These are phyloP conservation scores for Mylabris phalerata DNA, from an alignment of 1,140 invertebrate species.

Conservation along the genomic window DNA sequence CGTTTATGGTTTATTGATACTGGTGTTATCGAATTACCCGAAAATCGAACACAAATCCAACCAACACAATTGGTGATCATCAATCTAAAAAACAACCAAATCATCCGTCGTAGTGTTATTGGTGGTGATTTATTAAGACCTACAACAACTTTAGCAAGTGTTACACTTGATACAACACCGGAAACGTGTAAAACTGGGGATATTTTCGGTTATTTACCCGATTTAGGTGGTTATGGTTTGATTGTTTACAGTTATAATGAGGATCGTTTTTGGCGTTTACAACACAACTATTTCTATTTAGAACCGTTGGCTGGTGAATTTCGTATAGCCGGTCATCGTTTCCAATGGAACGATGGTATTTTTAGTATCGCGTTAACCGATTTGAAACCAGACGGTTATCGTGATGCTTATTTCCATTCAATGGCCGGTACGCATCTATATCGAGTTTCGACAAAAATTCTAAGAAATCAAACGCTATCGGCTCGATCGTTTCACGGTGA, in stretches of 20 bases:
- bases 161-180: slow-evolving; percentile 55
- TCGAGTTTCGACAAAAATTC: slow-evolving; percentile 54
- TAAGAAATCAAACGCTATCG: slow-evolving; percentile 53
- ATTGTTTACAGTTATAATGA: slow-evolving; percentile 60
- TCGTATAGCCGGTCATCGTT: slow-evolving; percentile 53
- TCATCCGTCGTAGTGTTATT: slow-evolving; percentile 43
- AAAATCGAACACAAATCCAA: slow-evolving; percentile 48
- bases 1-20: slow-evolving; percentile 71
- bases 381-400: slow-evolving; percentile 46
- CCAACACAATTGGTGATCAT: slow-evolving; percentile 58
- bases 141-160: slow-evolving; percentile 50
- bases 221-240: slow-evolving; percentile 58
- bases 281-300: slow-evolving; percentile 66
- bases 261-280: slow-evolving; percentile 60
- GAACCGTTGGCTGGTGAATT: slow-evolving; percentile 63
- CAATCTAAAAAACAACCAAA: slow-evolving; percentile 52
- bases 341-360: slow-evolving; percentile 68
- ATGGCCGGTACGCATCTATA: slow-evolving; percentile 60
- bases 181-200: slow-evolving; percentile 48
- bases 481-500: slow-evolving; percentile 51
- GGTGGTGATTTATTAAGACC: slow-evolving; percentile 42
- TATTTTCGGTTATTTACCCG: slow-evolving; percentile 65
- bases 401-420: slow-evolving; percentile 61
- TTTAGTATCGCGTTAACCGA: slow-evolving; percentile 60
- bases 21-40: slow-evolving; percentile 52